Evolutionary conservation across 2,797 vertebrate species (phyloP).

Genomic region (Platalea minor): DNA sequence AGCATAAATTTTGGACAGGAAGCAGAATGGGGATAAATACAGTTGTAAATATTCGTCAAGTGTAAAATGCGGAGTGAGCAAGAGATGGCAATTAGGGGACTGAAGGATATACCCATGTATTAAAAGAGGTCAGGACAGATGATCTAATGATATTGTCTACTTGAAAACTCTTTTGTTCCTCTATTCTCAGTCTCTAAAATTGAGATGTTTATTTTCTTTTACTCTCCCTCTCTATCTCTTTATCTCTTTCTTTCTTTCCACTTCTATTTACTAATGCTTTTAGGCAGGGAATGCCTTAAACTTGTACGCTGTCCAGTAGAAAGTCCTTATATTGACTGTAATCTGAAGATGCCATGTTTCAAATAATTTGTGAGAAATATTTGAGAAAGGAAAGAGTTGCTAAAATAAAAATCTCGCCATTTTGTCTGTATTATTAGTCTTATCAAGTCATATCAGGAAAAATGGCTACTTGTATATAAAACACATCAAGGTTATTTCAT

Average conservation of each 20-base stretch:
- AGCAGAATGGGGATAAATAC: neutral
- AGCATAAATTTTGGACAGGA: neutral
- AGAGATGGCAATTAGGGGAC: neutral
- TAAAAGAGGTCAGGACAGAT: neutral
- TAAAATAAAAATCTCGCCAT: neutral
- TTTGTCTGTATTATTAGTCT: neutral
- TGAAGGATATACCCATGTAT: neutral
- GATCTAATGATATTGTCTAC: neutral
- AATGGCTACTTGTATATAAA: neutral
- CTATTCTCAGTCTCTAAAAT: neutral
- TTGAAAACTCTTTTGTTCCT: neutral
- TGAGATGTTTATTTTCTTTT: neutral
- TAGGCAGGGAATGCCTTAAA: neutral
- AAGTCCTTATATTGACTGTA: neutral
- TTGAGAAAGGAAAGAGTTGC: neutral
- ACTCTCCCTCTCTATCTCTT: neutral
- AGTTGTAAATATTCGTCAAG: neutral
- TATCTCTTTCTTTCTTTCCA: neutral
- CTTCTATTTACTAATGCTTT: neutral
- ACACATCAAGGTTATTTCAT: neutral
- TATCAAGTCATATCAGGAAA: neutral
- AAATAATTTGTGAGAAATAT: neutral
- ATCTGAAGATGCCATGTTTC: neutral
- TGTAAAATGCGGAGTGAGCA: neutral
- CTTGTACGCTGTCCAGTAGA: accelerated